A percentile compares a stretch with the other conserved stretches of the same genome.
Conservation (phyloP, 2,888 invertebrate species). For the Melitaea athalia region DNA sequence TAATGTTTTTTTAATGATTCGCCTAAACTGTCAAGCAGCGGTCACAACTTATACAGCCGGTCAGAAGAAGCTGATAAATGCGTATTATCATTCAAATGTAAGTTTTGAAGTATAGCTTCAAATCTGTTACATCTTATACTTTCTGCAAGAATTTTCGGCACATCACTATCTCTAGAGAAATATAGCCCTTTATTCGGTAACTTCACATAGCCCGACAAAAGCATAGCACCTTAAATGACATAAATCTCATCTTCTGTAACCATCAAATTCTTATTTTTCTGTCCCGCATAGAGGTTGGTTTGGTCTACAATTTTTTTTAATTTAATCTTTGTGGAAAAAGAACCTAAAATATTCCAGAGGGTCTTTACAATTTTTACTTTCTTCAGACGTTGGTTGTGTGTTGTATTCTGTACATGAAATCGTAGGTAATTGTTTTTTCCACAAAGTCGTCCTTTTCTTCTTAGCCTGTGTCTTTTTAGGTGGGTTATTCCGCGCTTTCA, state of each 20-base stretch:
- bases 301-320: conserved; percentile 27
- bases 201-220: conserved; percentile 7
- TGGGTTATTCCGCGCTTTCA: too few species aligned
- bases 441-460: too few species aligned
- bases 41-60: conserved; percentile 16
- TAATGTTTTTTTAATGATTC: conserved; percentile 27
- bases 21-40: conserved; percentile 17
- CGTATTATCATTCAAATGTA: conserved; percentile 31
- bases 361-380: too few species aligned
- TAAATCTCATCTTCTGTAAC: conserved; percentile 16
- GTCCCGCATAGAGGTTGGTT: conserved; percentile 29
- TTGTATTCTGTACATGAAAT: too few species aligned
- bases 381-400: too few species aligned
- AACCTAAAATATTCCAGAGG: conserved; percentile 27
- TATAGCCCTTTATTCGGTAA: conserved; percentile 28
- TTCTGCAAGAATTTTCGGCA: conserved; percentile 23
- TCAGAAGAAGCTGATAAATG: conserved; percentile 18
- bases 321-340: conserved; percentile 28
- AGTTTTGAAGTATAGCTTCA: conserved; percentile 27
- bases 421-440: neutral
- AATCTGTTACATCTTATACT: conserved; percentile 21
- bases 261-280: conserved; percentile 27
- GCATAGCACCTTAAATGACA: neutral
- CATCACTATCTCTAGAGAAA: conserved; percentile 30
- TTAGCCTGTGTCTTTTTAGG: too few species aligned